Evolutionary conservation across 1,140 invertebrate species (phyloP).

Genomic region (Reticulitermes speratus): DNA sequence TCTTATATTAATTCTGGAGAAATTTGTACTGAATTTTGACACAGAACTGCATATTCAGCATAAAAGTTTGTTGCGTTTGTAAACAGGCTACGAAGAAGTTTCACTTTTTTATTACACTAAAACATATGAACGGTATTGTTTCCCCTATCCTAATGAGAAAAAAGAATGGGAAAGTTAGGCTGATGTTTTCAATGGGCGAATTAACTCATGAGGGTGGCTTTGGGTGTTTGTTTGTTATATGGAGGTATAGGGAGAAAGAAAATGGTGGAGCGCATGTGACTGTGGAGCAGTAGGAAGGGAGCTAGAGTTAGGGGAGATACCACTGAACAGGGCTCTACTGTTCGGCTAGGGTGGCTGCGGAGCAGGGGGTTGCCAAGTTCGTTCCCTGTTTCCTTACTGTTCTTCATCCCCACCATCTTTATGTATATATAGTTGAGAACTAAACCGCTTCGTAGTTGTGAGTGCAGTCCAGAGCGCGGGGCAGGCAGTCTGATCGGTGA

Average conservation of each 20-base stretch:
- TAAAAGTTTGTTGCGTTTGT: too few relatives aligned
- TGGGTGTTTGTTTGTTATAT: constrained; percentile 4
- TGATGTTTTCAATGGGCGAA: constrained; percentile 11
- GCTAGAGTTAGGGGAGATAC: neutral
- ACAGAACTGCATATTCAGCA: too few relatives aligned
- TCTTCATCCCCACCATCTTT: neutral
- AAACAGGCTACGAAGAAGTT: too few relatives aligned
- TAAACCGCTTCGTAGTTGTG: neutral
- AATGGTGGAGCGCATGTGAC: constrained; percentile 1
- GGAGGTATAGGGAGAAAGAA: neutral
- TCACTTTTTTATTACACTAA: too few relatives aligned
- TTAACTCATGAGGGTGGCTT: constrained; percentile 10
- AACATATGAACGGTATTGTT: too few relatives aligned
- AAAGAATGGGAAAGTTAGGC: neutral
- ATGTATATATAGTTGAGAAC: neutral
- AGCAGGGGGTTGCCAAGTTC: neutral
- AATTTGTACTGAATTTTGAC: too few relatives aligned
- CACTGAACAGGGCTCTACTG: neutral
- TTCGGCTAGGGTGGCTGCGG: neutral
- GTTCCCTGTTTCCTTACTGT: neutral
- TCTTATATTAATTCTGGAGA: too few relatives aligned
- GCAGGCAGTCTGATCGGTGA: neutral
- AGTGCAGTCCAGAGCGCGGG: neutral
- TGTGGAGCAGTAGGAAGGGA: neutral
- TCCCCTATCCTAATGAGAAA: neutral